phyloP scores from a whole-genome alignment of 1,140 invertebrate genomes.

The Papilio polytes region DNA sequence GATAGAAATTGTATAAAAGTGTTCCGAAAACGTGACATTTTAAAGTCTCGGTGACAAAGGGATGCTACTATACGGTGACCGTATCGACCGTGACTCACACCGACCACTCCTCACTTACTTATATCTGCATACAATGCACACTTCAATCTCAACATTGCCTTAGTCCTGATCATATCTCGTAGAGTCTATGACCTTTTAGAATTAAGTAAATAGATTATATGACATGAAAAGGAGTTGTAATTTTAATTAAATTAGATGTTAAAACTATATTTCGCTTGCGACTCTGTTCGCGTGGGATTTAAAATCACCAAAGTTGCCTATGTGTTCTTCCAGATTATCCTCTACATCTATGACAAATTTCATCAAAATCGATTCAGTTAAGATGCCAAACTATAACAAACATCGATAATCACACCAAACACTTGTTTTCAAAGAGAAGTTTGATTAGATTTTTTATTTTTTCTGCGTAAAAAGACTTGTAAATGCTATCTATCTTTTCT shows the following conservation, averaged over 20 bases:
- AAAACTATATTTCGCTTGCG: no score
- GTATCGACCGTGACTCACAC: not conserved
- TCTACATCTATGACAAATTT: no score
- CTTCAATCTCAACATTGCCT: not conserved
- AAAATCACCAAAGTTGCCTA: no score
- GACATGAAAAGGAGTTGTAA: not conserved
- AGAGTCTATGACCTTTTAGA: not conserved
- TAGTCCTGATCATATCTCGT: not conserved
- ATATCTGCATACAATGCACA: conserved; percentile 28
- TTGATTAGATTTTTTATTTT: not conserved
- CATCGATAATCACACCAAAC: no score
- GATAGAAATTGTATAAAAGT: not conserved
- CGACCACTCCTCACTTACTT: conserved; percentile 22
- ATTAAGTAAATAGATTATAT: not conserved
- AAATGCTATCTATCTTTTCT: not conserved
- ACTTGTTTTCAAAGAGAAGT: no score
- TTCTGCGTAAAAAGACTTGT: not conserved
- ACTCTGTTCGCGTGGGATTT: no score
- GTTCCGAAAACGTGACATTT: not conserved
- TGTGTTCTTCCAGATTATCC: no score
- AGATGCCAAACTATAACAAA: no score
- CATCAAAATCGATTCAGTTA: no score
- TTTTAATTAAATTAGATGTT: no score
- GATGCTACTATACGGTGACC: not conserved
- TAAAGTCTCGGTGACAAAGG: not conserved